Evolutionary conservation across 2,888 invertebrate species (phyloP).

Genomic region (Arctia plantaginis): DNA sequence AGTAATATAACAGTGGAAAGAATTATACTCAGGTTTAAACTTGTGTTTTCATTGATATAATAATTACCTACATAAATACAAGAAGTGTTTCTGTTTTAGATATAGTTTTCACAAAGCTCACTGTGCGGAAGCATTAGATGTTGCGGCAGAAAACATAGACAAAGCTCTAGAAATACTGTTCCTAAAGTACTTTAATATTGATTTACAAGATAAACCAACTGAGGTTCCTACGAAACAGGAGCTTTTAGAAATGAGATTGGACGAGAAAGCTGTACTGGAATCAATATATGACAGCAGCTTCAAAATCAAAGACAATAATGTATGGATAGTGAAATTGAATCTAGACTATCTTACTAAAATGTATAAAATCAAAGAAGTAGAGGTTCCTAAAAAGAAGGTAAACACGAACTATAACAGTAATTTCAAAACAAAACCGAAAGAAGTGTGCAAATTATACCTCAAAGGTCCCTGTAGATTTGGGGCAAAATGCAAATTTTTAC

Average conservation of each 20-base stretch:
- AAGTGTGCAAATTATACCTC: conserved; percentile 88
- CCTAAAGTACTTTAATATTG: conserved; percentile 89
- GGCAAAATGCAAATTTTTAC: conserved; percentile 91
- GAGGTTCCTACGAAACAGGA: conserved; percentile 82
- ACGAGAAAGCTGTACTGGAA: conserved; percentile 91
- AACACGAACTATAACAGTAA: conserved; percentile 74
- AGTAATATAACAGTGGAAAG: not conserved
- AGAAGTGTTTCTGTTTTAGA: conserved; percentile 67
- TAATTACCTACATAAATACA: too few relatives aligned
- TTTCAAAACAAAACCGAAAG: conserved; percentile 82
- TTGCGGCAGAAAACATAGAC: conserved; percentile 89
- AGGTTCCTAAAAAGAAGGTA: conserved; percentile 76
- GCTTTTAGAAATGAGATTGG: conserved; percentile 88
- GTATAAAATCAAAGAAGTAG: conserved; percentile 83
- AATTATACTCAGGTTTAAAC: not conserved
- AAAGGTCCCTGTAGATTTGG: conserved; percentile 91
- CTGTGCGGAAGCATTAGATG: conserved; percentile 90
- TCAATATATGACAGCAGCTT: conserved; percentile 92
- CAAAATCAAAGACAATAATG: conserved; percentile 89
- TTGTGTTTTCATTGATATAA: too few relatives aligned
- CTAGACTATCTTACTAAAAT: conserved; percentile 88
- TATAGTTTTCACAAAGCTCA: conserved; percentile 92
- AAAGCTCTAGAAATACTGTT: conserved; percentile 90
- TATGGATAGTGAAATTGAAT: conserved; percentile 90
- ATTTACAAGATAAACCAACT: conserved; percentile 71